Evolutionary conservation across 1,140 invertebrate species (phyloP).

Genomic region (Batillaria attramentaria): DNA sequence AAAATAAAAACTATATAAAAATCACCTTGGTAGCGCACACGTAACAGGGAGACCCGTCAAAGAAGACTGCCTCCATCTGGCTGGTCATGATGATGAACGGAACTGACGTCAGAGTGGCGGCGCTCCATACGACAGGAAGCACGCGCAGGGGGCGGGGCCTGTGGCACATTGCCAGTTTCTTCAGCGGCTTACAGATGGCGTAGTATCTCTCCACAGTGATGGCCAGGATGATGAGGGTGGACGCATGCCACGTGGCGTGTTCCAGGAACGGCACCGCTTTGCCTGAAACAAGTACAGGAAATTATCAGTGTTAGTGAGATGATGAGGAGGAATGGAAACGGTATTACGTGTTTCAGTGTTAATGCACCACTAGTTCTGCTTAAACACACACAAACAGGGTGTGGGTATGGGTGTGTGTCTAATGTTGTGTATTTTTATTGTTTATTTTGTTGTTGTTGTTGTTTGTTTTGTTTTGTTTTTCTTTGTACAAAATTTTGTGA

Average conservation of each 20-base stretch:
- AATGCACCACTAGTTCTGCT: too few relatives aligned
- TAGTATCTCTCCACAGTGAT: conserved; percentile 57
- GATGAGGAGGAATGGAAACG: too few relatives aligned
- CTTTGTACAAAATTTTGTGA: too few relatives aligned
- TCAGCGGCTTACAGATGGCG: conserved; percentile 51
- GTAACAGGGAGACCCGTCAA: conserved; percentile 42
- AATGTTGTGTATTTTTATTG: too few relatives aligned
- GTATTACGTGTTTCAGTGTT: too few relatives aligned
- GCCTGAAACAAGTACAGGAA: too few relatives aligned
- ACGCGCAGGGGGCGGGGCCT: conserved; percentile 17
- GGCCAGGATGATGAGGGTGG: conserved; percentile 55
- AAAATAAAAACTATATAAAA: too few relatives aligned
- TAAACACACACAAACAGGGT: too few relatives aligned
- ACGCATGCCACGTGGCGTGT: conserved; percentile 50
- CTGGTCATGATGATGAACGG: conserved; percentile 51
- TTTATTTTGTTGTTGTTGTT: too few relatives aligned
- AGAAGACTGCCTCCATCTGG: conserved; percentile 40
- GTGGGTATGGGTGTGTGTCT: too few relatives aligned
- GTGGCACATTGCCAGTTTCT: conserved; percentile 29
- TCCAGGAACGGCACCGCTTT: conserved; percentile 57
- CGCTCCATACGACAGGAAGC: conserved; percentile 37
- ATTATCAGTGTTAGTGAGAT: too few relatives aligned
- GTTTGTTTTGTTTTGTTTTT: too few relatives aligned
- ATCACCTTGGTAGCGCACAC: conserved; percentile 43
- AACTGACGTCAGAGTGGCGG: conserved; percentile 37